phyloP scores from a whole-genome alignment of 2,113 vertebrate genomes.

The Tympanuchus pallidicinctus region DNA sequence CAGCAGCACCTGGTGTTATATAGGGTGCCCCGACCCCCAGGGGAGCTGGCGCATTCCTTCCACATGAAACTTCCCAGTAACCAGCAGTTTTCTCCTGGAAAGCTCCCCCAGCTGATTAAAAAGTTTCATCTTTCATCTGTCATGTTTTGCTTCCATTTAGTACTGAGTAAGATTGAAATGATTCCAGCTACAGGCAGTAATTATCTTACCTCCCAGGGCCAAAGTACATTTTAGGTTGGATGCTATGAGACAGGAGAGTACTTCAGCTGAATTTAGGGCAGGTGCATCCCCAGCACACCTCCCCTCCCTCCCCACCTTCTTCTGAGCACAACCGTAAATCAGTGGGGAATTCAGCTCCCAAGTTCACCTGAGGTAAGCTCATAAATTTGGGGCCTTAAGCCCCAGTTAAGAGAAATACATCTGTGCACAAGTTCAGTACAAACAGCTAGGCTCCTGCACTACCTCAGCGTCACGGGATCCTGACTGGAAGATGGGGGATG shows the following conservation, averaged over 20 bases:
- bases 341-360: neutral
- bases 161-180: constrained; percentile 63
- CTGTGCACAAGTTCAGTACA: neutral
- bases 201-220: constrained; percentile 39
- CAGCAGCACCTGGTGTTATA: neutral
- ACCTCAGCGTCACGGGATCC: neutral
- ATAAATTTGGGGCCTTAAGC: neutral
- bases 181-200: neutral
- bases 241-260: neutral
- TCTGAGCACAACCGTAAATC: neutral
- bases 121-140: constrained; percentile 56
- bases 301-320: neutral
- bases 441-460: neutral
- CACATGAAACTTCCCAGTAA: neutral
- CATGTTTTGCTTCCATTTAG: constrained; percentile 49
- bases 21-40: neutral
- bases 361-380: neutral
- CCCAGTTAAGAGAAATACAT: neutral
- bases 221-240: constrained; percentile 20
- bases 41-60: neutral
- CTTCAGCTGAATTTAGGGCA: constrained; percentile 45
- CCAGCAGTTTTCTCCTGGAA: constrained; percentile 44
- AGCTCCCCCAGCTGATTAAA: constrained; percentile 14
- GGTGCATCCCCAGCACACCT: rapidly evolving
- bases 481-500: neutral